Conservation (phyloP, 30 jellyfish, hydroid and myxozoan genomes). For the Pelagia noctiluca region DNA sequence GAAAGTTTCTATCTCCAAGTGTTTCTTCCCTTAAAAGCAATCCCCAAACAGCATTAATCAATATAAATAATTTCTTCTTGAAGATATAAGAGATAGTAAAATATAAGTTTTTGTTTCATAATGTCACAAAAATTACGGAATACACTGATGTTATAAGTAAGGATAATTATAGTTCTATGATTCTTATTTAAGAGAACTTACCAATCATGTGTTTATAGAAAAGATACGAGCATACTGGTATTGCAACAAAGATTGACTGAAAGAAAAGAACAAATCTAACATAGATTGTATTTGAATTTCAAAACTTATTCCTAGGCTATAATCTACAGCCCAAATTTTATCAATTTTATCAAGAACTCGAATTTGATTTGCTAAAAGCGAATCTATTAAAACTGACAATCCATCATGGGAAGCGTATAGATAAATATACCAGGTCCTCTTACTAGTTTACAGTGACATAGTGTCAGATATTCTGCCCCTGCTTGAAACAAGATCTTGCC, state of each 20-base stretch:
- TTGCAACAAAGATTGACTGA: slow-evolving; percentile 73
- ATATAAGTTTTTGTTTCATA: no score
- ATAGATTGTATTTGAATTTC: not conserved
- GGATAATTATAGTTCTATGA: not conserved
- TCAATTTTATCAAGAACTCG: not conserved
- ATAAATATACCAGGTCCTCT: no score
- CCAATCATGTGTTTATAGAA: slow-evolving; percentile 80
- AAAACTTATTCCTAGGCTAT: not conserved
- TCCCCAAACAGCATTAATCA: no score
- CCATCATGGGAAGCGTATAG: not conserved
- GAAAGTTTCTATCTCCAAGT: no score
- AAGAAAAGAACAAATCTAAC: not conserved
- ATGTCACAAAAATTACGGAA: not conserved
- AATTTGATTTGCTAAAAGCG: not conserved
- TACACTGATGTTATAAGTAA: not conserved
- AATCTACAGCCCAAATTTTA: not conserved
- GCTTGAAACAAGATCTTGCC: no score
- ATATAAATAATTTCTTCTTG: no score
- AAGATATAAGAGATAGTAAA: no score
- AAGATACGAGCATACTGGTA: slow-evolving; percentile 79
- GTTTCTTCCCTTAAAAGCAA: no score
- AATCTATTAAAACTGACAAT: not conserved
- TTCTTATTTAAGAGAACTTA: not conserved
- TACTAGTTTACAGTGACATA: no score
- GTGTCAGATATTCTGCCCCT: no score